Conservation (phyloP, 2,113 vertebrate species). For the Elaphurus davidianus region DNA sequence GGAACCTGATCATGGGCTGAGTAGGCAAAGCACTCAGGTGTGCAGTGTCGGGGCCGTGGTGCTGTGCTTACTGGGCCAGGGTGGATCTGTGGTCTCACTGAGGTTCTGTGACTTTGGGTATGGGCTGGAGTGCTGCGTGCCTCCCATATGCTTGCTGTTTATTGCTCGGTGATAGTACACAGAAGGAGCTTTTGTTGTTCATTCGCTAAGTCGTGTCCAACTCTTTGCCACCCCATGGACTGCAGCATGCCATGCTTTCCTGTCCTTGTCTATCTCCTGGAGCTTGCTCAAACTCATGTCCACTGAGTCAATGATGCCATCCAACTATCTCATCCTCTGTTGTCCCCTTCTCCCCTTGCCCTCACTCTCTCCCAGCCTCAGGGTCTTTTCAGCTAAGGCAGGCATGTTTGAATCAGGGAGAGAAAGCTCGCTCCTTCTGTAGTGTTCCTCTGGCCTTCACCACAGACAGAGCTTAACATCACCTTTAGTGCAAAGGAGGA, state of each 20-base stretch:
- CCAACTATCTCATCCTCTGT: neutral
- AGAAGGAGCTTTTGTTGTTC: neutral
- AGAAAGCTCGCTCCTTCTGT: neutral
- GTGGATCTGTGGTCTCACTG: fast-evolving
- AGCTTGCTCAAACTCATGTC: neutral
- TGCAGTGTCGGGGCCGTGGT: fast-evolving
- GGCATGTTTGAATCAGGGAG: neutral
- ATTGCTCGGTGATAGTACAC: neutral
- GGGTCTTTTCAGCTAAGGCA: neutral
- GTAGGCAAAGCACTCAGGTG: neutral
- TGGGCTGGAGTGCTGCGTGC: neutral
- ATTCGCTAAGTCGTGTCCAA: neutral
- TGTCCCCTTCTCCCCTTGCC: neutral
- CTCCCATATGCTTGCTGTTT: neutral
- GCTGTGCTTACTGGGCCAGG: neutral
- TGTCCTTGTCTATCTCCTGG: neutral
- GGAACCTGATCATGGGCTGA: neutral
- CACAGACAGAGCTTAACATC: neutral
- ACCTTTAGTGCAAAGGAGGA: neutral
- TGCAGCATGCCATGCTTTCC: neutral
- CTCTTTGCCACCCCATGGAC: neutral
- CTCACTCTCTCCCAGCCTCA: neutral
- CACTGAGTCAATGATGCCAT: neutral
- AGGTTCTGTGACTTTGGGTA: neutral
- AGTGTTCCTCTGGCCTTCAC: fast-evolving